A percentile compares a stretch with the other conserved stretches of the same genome.
Conservation (phyloP, 2,888 invertebrate genomes). For the Azorinus chamasolen region DNA sequence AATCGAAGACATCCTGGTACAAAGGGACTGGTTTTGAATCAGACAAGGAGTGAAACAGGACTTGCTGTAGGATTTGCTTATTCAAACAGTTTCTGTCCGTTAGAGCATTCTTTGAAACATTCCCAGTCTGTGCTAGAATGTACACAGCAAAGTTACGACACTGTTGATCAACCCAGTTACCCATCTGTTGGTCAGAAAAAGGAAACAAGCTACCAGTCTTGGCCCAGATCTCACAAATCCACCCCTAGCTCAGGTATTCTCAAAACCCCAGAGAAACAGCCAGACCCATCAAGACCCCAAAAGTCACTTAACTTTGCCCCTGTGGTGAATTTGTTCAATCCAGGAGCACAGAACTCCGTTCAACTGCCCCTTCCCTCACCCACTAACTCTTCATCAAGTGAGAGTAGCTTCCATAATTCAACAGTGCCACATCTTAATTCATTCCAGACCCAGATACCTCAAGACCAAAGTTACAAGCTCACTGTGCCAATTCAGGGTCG, state of each 20-base stretch:
- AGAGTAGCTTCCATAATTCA: slow-evolving; percentile 45
- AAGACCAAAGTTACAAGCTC: slow-evolving; percentile 65
- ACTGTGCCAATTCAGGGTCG: slow-evolving; percentile 59
- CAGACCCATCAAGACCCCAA: slow-evolving; percentile 57
- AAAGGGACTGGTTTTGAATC: no score
- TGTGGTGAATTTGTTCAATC: slow-evolving; percentile 78
- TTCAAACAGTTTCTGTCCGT: no score
- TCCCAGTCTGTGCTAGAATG: slow-evolving; percentile 58
- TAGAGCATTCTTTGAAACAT: slow-evolving; percentile 39
- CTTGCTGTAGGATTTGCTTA: no score
- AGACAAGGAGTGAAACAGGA: no score
- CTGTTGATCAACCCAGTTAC: slow-evolving; percentile 4
- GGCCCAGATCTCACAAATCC: slow-evolving; percentile 76
- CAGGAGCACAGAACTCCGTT: slow-evolving; percentile 67
- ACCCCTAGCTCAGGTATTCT: slow-evolving; percentile 75
- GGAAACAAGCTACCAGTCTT: slow-evolving; percentile 70
- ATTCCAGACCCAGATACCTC: slow-evolving; percentile 28
- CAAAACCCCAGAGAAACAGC: slow-evolving; percentile 75
- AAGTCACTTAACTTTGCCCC: slow-evolving; percentile 82
- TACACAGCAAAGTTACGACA: slow-evolving; percentile 51
- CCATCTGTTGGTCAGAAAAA: slow-evolving; percentile 11
- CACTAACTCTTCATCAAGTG: slow-evolving; percentile 72
- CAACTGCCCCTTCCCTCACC: slow-evolving; percentile 73
- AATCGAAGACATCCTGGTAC: no score
- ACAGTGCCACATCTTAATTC: slow-evolving; percentile 28